These are phyloP conservation scores for Notodonta dromedarius DNA, from an alignment of 2,888 invertebrate genomes.

Conservation along the genomic window DNA sequence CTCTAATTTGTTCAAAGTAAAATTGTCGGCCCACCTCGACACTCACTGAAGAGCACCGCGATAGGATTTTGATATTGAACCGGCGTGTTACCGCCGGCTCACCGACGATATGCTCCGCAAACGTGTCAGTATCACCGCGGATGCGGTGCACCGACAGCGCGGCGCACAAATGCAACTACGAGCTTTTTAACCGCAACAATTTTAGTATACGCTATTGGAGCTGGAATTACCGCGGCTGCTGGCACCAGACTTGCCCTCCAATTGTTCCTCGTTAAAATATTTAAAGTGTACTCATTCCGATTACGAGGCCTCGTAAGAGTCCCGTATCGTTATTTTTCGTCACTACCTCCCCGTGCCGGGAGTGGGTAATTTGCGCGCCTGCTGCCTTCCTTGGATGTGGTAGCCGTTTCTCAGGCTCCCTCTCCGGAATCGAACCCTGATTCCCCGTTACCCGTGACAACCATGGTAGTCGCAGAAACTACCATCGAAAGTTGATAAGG, in stretches of 20 bases:
- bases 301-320: constrained; percentile 83
- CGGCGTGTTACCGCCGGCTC: constrained; percentile 51
- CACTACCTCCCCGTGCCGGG: constrained; percentile 79
- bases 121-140: constrained; percentile 60
- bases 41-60: constrained; percentile 51
- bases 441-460: constrained; percentile 89
- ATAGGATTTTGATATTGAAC: constrained; percentile 51
- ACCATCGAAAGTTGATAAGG: constrained; percentile 88
- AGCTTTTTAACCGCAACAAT: constrained; percentile 88
- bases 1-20: constrained; percentile 88
- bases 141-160: constrained; percentile 75
- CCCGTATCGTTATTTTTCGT: constrained; percentile 87
- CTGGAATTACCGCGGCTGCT: constrained; percentile 90
- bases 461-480: constrained; percentile 87
- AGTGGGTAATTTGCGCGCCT: constrained; percentile 82
- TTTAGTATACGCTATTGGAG: constrained; percentile 88
- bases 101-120: constrained; percentile 54
- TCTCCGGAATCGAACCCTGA: constrained; percentile 90
- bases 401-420: constrained; percentile 89
- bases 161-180: constrained; percentile 82
- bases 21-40: constrained; percentile 70
- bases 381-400: constrained; percentile 89
- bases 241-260: constrained; percentile 87
- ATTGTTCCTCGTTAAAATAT: constrained; percentile 85
- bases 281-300: constrained; percentile 84